These are phyloP conservation scores for Promerops cafer DNA, from an alignment of 2,113 vertebrate species.

Conservation along the genomic window DNA sequence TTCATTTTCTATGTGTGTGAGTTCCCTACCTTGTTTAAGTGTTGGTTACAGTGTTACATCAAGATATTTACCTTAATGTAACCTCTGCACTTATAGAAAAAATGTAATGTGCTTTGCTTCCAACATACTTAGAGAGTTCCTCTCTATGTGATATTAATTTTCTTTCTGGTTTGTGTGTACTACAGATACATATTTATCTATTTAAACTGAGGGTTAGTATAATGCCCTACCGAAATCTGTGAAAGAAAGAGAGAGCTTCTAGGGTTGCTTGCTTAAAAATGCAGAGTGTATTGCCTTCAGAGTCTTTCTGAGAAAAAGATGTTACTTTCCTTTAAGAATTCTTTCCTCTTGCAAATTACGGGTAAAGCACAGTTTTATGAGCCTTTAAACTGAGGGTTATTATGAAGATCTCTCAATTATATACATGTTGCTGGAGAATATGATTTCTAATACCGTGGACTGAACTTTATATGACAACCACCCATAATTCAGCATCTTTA, in stretches of 20 bases:
- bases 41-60: not conserved
- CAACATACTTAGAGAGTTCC: not conserved
- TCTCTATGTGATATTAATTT: not conserved
- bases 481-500: conserved; percentile 60
- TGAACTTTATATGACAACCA: conserved; percentile 56
- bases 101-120: not conserved
- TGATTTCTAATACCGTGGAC: conserved; percentile 38
- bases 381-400: conserved; percentile 52
- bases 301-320: conserved; percentile 18
- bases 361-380: conserved; percentile 43
- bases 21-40: not conserved
- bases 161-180: not conserved
- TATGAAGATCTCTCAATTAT: conserved; percentile 52
- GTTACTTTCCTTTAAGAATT: conserved; percentile 18
- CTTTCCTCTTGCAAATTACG: conserved; percentile 9
- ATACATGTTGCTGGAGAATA: conserved; percentile 43
- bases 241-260: not conserved
- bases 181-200: not conserved
- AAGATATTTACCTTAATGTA: not conserved
- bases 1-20: not conserved
- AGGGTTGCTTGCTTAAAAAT: not conserved
- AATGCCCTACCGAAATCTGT: not conserved
- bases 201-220: not conserved
- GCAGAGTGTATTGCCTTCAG: not conserved
- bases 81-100: not conserved